Base-by-base conservation (phyloP, 2,888 invertebrate genomes). In the Trichopoda pennipes region DNA sequence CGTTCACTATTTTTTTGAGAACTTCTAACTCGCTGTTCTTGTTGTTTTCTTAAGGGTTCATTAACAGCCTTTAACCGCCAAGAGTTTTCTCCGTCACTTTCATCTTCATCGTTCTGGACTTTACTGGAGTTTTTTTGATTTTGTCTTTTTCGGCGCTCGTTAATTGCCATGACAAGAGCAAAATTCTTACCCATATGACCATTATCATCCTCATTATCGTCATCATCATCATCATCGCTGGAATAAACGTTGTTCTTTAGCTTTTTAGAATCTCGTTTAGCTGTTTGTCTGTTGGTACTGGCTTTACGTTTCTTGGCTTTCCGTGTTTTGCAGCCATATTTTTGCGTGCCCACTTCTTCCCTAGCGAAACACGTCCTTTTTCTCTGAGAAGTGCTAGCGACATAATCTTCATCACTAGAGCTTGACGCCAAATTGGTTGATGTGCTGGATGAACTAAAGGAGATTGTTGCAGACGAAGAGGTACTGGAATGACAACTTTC, bases 401-500 rank as follows among this genome's bases (percentile, higher is more conserved):
- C 35, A 55, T 64, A 80, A 7, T 80, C 80, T 58, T 80, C 77
- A 60, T 77, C 83, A 38, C 80, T 83, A 3, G 80, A 69, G n/a
- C 68, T 68, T 10, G 56, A 56, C 60, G 72, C 76, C 16, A 68
- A 73, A 14, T 60, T 44, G 9, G 75, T 19, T 21, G 81, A 66
- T 35, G 79, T 58, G 12, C 35, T 60, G 4, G 76, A 19, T 9
- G 68, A 73, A n/a, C 61, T 63, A 21, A 70, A 63, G 23, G 77
- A 49, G 44, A 42, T 49, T 28, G 73, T 63, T 21, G 78, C 42
- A 35, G 60, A 58, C 42, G 70, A 38, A 44, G 73, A 73, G 53
- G 68, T 68, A 72, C 75, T 82, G 82, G 82, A 82, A 72, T 79
- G 82, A 53, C 83, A 83, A 51, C 80, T 84, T 56, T 84, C 85